A percentile compares a stretch with the other conserved stretches of the same genome.
phyloP scores from a whole-genome alignment of 1,140 invertebrate genomes.

The Heliconius nattereri region DNA sequence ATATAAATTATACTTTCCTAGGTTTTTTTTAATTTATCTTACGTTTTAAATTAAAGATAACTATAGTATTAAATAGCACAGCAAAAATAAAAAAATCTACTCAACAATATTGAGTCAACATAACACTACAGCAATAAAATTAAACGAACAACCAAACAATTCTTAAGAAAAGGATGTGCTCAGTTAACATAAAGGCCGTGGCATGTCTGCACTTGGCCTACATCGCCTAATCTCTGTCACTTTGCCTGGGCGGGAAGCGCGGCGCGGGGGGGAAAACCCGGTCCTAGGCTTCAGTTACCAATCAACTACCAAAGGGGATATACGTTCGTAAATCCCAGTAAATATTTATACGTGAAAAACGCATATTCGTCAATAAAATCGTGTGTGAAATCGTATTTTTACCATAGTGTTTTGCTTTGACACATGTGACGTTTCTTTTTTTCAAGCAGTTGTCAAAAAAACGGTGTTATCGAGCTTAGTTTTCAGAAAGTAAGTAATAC shows the following conservation, averaged over 20 bases:
- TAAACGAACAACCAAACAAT: constrained; percentile 12
- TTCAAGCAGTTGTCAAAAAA: not conserved
- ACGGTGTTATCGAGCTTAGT: constrained; percentile 35
- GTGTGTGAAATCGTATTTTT: constrained; percentile 53
- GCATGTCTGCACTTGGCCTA: constrained; percentile 45
- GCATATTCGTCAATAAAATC: constrained; percentile 66
- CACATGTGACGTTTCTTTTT: constrained; percentile 17
- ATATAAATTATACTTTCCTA: too few relatives aligned
- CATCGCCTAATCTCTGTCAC: constrained; percentile 48
- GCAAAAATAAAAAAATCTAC: not conserved
- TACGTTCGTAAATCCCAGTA: constrained; percentile 39
- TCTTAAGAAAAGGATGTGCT: constrained; percentile 31
- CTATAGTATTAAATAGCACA: not conserved
- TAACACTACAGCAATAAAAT: constrained; percentile 4
- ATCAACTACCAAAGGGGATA: constrained; percentile 37
- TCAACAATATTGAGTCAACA: not conserved
- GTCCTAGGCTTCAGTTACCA: constrained; percentile 61
- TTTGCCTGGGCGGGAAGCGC: constrained; percentile 69
- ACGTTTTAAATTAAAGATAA: too few relatives aligned
- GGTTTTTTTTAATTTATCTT: too few relatives aligned
- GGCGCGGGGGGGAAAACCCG: constrained; percentile 54
- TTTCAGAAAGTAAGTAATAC: constrained; percentile 63
- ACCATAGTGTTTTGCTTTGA: constrained; percentile 41
- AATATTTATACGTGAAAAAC: constrained; percentile 54
- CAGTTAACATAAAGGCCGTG: constrained; percentile 33